A percentile compares a stretch with the other conserved stretches of the same genome.
Evolutionary conservation across 2,797 vertebrate species (phyloP).

Genomic region (Clamator glandarius): DNA sequence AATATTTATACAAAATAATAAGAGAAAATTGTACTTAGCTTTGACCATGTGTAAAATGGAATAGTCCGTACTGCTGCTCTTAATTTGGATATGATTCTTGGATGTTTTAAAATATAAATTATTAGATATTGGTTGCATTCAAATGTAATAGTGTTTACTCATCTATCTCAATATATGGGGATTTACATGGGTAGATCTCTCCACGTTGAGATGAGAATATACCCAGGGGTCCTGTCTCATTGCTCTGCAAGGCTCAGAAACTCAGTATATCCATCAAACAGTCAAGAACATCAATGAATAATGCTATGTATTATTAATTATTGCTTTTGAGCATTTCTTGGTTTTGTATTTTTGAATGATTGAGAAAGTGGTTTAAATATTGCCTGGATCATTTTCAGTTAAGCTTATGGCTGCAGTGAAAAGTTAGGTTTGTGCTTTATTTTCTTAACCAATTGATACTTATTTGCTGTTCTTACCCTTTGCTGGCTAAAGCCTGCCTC

Average conservation of each 20-base stretch:
- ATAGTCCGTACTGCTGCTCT: background rate
- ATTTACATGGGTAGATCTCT: constrained; percentile 43
- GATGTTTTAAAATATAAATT: background rate
- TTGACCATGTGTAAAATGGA: background rate
- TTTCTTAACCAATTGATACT: constrained; percentile 75
- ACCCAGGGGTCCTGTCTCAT: constrained; percentile 24
- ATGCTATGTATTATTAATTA: constrained; percentile 50
- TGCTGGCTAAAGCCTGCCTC: constrained; percentile 82
- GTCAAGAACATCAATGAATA: constrained; percentile 25
- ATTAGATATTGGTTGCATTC: background rate
- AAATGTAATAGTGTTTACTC: constrained; percentile 14
- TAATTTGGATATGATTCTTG: background rate
- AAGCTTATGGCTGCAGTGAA: constrained; percentile 48
- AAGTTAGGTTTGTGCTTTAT: constrained; percentile 65
- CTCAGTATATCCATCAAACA: constrained; percentile 32
- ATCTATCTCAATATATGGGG: background rate
- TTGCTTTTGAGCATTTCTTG: constrained; percentile 17
- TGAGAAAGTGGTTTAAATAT: constrained; percentile 22
- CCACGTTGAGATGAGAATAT: background rate
- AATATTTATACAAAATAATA: background rate
- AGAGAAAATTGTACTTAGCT: background rate
- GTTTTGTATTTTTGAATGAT: constrained; percentile 2
- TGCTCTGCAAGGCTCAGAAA: constrained; percentile 29
- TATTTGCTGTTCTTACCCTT: constrained; percentile 81
- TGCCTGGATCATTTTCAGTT: constrained; percentile 46